Evolutionary conservation across 1,140 invertebrate genomes (phyloP).

Genomic region (Drosophila arawakana): DNA sequence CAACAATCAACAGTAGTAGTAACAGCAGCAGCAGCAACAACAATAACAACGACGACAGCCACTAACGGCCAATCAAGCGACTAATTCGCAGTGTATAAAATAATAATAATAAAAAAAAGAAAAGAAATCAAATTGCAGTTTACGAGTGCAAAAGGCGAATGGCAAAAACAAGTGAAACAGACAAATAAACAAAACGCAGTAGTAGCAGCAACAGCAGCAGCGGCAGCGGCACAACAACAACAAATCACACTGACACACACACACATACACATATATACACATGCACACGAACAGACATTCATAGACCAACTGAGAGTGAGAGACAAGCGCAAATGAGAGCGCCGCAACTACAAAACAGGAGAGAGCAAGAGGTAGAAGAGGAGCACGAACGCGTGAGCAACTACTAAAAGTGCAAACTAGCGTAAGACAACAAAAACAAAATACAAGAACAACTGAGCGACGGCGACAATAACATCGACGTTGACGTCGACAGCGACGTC

Average conservation of each 20-base stretch:
- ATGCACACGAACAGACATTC: conserved; percentile 10
- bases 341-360: conserved; percentile 14
- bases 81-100: conserved; percentile 36
- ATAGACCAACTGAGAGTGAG: conserved; percentile 18
- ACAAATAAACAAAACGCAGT: conserved; percentile 67
- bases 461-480: neutral
- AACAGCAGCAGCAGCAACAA: neutral
- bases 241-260: conserved; percentile 33
- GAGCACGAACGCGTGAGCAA: conserved; percentile 34
- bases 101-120: conserved; percentile 1
- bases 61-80: conserved; percentile 35
- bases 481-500: neutral
- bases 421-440: conserved; percentile 37
- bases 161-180: conserved; percentile 72
- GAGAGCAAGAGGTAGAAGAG: conserved; percentile 21
- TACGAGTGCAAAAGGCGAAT: conserved; percentile 57
- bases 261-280: conserved; percentile 5
- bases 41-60: conserved; percentile 14
- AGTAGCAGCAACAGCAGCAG: conserved; percentile 28
- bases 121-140: conserved; percentile 41
- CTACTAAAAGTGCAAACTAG: conserved; percentile 53
- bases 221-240: neutral
- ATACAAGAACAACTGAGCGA: conserved; percentile 19
- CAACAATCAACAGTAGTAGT: conserved; percentile 8
- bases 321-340: conserved; percentile 23